Base-by-base conservation (phyloP, 2,797 vertebrate species). In the Oryzias dopingdopingensis region DNA sequence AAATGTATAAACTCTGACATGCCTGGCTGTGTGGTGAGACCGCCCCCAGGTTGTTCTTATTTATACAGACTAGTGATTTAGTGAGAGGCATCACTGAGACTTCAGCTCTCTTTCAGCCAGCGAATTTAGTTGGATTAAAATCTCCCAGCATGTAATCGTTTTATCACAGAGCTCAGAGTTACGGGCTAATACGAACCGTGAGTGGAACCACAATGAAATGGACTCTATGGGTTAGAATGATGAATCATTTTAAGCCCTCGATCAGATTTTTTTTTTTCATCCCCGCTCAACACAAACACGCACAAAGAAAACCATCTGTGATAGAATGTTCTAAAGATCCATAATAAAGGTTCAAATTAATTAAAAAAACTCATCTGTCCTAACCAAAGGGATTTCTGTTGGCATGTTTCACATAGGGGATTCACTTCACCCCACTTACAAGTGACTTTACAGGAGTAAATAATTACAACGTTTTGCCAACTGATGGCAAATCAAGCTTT, bases 121-220 rank as follows among this genome's bases (percentile, higher is more conserved):
- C 65, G 29, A 51, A 66, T 79, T 67, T 67, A 46, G 18, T 59
- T 26, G 66, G 77, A 86, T 76, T 79, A 75, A 80, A 84, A 78
- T 70, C 69, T 72, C 52, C 56, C 59, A 62, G 46, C 54, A 51
- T 68, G 62, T 80, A 72, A 80, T 82, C 69, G 81, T 74, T 77
- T 75, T 58, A 76, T 69, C 74, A 73, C 52, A 52, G 47, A 66
- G 75, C 79, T 65, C 57, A 49, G 62, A 24, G 50, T 63, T 65
- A 61, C 57, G 59, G 71, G 55, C 69, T 70, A 68, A 72, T 59
- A 63, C 71, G 68, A 71, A 73, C 57, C 52, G 17, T 58, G 56
- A 41, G 60, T 72, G 29, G 48, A 61, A 74, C 67, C 55, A 62
- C 76, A 83, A 83, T 78, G 67, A 60, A 74, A 76, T 62, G 59